These are phyloP conservation scores for Gonocerus acuteangulatus DNA, from an alignment of 2,888 invertebrate genomes.

Conservation along the genomic window DNA sequence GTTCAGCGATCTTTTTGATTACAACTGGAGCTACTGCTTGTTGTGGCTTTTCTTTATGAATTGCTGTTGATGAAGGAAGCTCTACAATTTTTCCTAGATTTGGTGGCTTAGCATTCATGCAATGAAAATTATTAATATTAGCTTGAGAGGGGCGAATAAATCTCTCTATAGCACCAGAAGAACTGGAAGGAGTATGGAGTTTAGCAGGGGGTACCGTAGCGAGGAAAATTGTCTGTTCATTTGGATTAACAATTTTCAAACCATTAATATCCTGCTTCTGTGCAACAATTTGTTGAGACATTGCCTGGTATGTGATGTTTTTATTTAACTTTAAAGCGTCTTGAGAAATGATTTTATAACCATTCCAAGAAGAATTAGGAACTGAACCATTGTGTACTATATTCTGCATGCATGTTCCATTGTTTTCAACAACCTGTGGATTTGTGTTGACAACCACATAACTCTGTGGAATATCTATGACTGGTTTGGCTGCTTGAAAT, in stretches of 20 bases:
- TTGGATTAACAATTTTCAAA: slow-evolving; percentile 33
- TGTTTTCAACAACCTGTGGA: slow-evolving; percentile 17
- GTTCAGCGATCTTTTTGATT: slow-evolving; percentile 23
- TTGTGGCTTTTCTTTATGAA: slow-evolving; percentile 33
- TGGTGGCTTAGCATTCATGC: background rate
- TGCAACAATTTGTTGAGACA: slow-evolving; percentile 30
- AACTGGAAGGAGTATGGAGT: background rate
- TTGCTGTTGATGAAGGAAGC: slow-evolving; percentile 29
- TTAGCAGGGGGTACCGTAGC: background rate
- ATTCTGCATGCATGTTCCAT: slow-evolving; percentile 16
- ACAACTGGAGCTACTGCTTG: slow-evolving; percentile 35
- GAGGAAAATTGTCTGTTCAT: slow-evolving; percentile 10
- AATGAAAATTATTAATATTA: background rate
- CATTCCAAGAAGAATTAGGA: slow-evolving; percentile 32
- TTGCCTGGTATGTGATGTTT: slow-evolving; percentile 33
- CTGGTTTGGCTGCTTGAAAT: slow-evolving; percentile 73
- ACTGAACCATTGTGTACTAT: slow-evolving; percentile 22
- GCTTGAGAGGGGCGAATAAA: background rate
- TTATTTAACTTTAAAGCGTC: slow-evolving; percentile 33
- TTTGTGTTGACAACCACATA: slow-evolving; percentile 37
- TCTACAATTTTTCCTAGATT: slow-evolving; percentile 31
- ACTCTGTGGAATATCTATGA: slow-evolving; percentile 36
- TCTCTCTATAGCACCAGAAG: background rate
- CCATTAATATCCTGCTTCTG: slow-evolving; percentile 35
- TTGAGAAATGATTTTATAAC: slow-evolving; percentile 34